These are phyloP conservation scores for Sminthurides bifidus DNA, from an alignment of 1,140 invertebrate genomes.

Conservation along the genomic window DNA sequence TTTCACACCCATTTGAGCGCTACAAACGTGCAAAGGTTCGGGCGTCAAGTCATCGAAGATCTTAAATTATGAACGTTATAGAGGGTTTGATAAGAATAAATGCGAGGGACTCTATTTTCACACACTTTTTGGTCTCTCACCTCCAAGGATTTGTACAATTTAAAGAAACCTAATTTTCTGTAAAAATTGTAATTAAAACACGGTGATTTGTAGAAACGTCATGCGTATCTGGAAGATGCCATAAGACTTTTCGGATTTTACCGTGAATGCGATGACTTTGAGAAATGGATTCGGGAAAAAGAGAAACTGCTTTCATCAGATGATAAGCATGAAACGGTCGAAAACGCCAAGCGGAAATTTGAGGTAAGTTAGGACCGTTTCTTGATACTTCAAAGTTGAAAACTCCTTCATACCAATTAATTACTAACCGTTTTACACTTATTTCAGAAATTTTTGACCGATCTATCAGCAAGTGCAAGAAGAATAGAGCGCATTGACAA, in stretches of 20 bases:
- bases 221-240: constrained; percentile 76
- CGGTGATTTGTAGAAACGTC: constrained; percentile 44
- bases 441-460: constrained; percentile 79
- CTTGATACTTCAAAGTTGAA: background rate
- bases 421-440: constrained; percentile 3
- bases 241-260: constrained; percentile 89
- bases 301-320: constrained; percentile 74
- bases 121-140: background rate
- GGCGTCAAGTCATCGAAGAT: no score
- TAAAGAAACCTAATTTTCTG: background rate
- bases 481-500: constrained; percentile 78
- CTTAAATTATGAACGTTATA: background rate
- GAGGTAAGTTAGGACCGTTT: constrained; percentile 48
- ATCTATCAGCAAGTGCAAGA: constrained; percentile 81
- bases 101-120: no score
- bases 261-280: constrained; percentile 95
- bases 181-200: background rate
- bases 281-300: constrained; percentile 93
- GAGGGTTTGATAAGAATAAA: no score
- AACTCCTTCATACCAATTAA: background rate
- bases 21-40: no score
- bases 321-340: constrained; percentile 77
- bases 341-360: constrained; percentile 86
- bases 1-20: no score
- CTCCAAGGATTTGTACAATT: background rate